Evolutionary conservation across 2,888 invertebrate genomes (phyloP), one percentile per base, ranked within the genome.

Genomic region (Troides oblongomaculatus): DNA sequence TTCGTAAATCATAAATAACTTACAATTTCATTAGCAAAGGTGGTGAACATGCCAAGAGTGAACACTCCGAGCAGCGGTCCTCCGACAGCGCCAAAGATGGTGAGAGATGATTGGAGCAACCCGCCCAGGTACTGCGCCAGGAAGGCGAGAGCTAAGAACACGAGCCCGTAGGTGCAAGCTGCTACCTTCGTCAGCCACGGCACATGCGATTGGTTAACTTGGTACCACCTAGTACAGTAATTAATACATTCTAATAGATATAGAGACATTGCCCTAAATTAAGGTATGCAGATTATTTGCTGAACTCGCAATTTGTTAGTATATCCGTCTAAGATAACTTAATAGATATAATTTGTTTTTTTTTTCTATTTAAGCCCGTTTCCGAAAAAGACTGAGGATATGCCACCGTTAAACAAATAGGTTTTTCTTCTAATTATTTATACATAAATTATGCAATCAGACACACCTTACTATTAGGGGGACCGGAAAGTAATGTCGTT

Each of bases 61-160:
- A 98, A 98, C 1, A 98, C 89, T 0, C 96, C 97, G 36, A 98
- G 88, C n/a, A 97, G 84, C 0, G 98, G 98, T 0, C 98, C 98
- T 0, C 97, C 97, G 3, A 97, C 95, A 0, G 97, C 96, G 1
- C 97, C 97, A 79, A 98, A 97, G 74, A 97, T 96, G 0, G 97
- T 97, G 12, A 97, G 88, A 0, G 97, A 94, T 0, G 97, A 96
- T 87, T 97, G 97, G n/a, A 98, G 90, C n/a, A 98, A 93, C 0
- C 97, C 97, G 0, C 97, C 97, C 62, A 98, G 89, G 69, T 95
- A 93, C 75, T 97, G 95, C 0, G 97, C 97, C 8, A 97, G 78
- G 83, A 97, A 97, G 0, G 98, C 97, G 56, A 98, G 82, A 0
- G 94, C 96, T 62, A 99, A 91, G 81, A 97, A 97, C 1, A 96